Conservation (phyloP, 2,888 invertebrate species). For the Abrostola triplasia region DNA sequence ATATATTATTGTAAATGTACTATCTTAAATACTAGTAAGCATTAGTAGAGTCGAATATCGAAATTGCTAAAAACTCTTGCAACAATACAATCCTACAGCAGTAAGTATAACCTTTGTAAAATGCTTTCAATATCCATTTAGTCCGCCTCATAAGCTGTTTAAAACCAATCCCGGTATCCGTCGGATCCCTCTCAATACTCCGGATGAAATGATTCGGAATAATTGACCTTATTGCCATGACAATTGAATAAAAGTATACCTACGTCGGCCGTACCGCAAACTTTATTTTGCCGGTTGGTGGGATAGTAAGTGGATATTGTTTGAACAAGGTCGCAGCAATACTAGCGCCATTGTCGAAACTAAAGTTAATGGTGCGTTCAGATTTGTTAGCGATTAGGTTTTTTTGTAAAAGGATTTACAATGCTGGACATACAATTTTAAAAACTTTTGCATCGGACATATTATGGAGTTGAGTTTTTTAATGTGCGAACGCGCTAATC, state of each 20-base stretch:
- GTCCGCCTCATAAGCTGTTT: conserved; percentile 29
- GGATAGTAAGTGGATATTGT: not conserved
- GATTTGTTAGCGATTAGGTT: not conserved
- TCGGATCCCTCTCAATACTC: conserved; percentile 38
- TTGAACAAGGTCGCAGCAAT: not conserved
- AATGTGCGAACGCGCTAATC: too few species aligned
- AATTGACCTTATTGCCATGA: conserved; percentile 60
- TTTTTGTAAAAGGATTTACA: not conserved
- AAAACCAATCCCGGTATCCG: conserved; percentile 46
- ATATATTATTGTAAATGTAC: too few species aligned
- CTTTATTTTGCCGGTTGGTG: conserved; percentile 23
- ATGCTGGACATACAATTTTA: not conserved
- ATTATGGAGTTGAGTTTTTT: not conserved
- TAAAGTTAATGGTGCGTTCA: not conserved
- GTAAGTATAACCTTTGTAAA: too few species aligned
- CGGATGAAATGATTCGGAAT: conserved; percentile 61
- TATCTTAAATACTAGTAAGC: too few species aligned
- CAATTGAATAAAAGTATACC: conserved; percentile 60
- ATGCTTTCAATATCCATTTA: conserved; percentile 29
- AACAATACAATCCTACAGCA: too few species aligned
- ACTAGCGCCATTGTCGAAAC: not conserved
- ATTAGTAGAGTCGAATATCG: too few species aligned
- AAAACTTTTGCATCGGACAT: not conserved
- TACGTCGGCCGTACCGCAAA: conserved; percentile 21
- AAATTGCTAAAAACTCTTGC: too few species aligned